Evolutionary conservation across 2,888 invertebrate species (phyloP).

Genomic region (Sisyra nigra): DNA sequence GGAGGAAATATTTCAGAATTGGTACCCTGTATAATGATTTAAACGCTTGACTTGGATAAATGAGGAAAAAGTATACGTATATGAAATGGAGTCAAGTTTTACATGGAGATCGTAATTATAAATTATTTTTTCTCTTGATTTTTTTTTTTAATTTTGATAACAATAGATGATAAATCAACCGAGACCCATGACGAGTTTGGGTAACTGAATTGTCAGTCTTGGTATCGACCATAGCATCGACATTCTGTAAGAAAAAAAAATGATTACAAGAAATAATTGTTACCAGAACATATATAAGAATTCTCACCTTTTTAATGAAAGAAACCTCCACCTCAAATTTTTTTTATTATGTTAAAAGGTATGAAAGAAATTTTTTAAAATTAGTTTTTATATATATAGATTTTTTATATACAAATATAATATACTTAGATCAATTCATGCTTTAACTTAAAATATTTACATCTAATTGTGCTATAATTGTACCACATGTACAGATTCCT

Average conservation of each 20-base stretch:
- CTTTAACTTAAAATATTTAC: slow-evolving; percentile 1
- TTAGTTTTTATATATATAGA: neutral
- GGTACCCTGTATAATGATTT: too few species aligned
- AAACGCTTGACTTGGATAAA: too few species aligned
- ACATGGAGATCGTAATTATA: too few species aligned
- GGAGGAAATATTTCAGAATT: too few species aligned
- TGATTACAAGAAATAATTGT: too few species aligned
- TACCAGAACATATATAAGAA: slow-evolving; percentile 9
- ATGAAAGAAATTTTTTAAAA: neutral
- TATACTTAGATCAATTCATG: neutral
- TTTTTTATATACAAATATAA: neutral
- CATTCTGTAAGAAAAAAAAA: slow-evolving; percentile 43
- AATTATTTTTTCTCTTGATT: too few species aligned
- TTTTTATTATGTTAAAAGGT: neutral
- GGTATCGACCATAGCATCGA: slow-evolving; percentile 76
- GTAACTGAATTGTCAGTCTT: slow-evolving; percentile 64
- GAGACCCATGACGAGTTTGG: slow-evolving; percentile 72
- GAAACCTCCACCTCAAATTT: slow-evolving; percentile 4
- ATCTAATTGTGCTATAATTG: too few species aligned
- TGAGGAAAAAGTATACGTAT: neutral
- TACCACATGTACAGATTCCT: neutral
- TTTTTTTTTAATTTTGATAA: too few species aligned
- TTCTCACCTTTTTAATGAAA: slow-evolving; percentile 4
- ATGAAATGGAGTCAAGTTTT: neutral
- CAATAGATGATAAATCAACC: slow-evolving; percentile 34